Percentiles rank a stretch among this genome's conserved stretches.
phyloP scores from a whole-genome alignment of 2,113 vertebrate genomes.

The Hemichromis elongatus region DNA sequence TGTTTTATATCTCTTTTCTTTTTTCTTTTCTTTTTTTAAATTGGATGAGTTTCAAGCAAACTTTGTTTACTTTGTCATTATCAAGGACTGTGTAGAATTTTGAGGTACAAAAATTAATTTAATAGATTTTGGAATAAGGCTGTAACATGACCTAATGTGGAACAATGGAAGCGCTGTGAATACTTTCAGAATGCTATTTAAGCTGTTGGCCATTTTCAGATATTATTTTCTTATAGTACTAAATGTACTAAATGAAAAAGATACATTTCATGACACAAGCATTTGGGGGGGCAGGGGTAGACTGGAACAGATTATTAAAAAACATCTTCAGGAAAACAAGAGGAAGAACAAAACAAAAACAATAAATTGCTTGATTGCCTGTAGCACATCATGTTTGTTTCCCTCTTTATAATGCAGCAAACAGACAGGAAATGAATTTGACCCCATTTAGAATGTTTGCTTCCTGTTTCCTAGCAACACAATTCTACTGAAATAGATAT shows the following conservation, averaged over 20 bases:
- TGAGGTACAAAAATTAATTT: not conserved
- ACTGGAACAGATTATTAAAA: not conserved
- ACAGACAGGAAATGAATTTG: not conserved
- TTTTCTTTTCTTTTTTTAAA: no score
- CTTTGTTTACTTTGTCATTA: not conserved
- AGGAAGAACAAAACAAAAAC: not conserved
- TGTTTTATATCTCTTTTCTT: not conserved
- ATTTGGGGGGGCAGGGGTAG: not conserved
- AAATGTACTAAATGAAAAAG: not conserved
- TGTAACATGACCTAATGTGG: not conserved
- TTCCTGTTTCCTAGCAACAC: not conserved
- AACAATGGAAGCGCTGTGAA: not conserved
- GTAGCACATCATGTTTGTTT: not conserved
- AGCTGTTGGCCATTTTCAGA: not conserved
- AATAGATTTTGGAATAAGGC: not conserved
- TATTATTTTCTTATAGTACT: not conserved
- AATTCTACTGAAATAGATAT: not conserved
- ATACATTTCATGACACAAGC: not conserved
- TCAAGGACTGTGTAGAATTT: not conserved
- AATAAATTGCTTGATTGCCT: not conserved
- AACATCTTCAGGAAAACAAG: not conserved
- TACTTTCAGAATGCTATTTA: not conserved
- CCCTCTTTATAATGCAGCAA: not conserved
- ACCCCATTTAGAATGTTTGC: not conserved
- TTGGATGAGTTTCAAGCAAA: not conserved